Evolutionary conservation across 1,140 invertebrate genomes (phyloP).

Genomic region (Mesaphorura yosii): DNA sequence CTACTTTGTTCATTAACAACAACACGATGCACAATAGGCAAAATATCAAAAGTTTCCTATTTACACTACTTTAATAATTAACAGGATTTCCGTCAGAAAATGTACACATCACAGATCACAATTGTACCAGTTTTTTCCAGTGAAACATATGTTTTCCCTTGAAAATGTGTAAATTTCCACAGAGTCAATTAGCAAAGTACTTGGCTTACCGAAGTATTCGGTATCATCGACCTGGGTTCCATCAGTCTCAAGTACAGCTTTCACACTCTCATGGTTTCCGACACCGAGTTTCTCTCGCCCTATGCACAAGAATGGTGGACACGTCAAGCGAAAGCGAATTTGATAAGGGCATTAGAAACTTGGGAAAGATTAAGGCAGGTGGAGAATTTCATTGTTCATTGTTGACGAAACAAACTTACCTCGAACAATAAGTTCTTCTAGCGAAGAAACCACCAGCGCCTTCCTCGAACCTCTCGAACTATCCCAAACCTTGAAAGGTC

Average conservation of each 20-base stretch:
- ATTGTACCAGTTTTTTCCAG: no score
- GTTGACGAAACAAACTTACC: conserved; percentile 41
- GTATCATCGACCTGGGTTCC: conserved; percentile 91
- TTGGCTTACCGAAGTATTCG: conserved; percentile 57
- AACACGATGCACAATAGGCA: no score
- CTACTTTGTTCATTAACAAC: no score
- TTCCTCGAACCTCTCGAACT: conserved; percentile 84
- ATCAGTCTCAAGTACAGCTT: conserved; percentile 81
- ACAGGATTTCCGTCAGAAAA: no score
- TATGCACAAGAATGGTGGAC: conserved; percentile 33
- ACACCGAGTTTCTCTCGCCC: conserved; percentile 82
- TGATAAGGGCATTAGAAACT: background rate
- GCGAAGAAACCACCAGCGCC: conserved; percentile 79
- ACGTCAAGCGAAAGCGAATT: background rate
- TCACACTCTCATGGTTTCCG: conserved; percentile 64
- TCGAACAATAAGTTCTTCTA: conserved; percentile 80
- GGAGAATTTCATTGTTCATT: background rate
- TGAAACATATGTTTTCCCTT: no score
- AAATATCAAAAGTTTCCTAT: no score
- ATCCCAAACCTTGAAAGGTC: conserved; percentile 88
- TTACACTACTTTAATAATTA: no score
- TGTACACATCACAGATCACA: no score
- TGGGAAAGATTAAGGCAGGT: background rate
- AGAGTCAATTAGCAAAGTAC: no score
- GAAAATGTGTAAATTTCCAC: no score